A percentile compares a stretch with the other conserved stretches of the same genome.
These are phyloP conservation scores for Chouioia cunea DNA, from an alignment of 2,888 invertebrate genomes.

Conservation along the genomic window DNA sequence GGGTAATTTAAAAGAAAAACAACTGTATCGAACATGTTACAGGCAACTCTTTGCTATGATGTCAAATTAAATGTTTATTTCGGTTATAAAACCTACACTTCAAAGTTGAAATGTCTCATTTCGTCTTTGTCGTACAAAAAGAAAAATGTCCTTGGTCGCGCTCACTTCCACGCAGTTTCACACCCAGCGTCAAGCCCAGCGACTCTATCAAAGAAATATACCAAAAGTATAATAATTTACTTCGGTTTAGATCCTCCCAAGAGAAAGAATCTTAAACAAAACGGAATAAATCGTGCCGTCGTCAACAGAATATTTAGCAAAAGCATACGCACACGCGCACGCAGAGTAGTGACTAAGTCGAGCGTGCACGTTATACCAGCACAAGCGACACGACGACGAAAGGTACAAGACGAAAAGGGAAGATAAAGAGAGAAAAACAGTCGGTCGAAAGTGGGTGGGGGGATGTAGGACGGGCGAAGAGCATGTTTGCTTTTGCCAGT, in stretches of 20 bases:
- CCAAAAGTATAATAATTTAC: constrained; percentile 18
- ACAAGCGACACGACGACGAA: constrained; percentile 40
- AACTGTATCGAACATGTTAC: no score
- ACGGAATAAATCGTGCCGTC: neutral
- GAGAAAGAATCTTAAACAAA: constrained; percentile 13
- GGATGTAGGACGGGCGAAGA: constrained; percentile 41
- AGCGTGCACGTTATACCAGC: no score
- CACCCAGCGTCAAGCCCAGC: neutral
- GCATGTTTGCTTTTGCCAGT: constrained; percentile 56
- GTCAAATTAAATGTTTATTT: constrained; percentile 17
- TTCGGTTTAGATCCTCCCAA: neutral
- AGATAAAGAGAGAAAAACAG: constrained; percentile 25
- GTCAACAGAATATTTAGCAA: neutral
- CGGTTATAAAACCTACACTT: neutral
- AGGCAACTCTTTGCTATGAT: no score
- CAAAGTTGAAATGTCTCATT: neutral
- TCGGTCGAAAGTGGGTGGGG: constrained; percentile 5
- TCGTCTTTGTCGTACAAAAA: constrained; percentile 2
- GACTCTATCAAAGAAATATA: constrained; percentile 7
- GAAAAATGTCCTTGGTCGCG: neutral
- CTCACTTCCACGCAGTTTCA: neutral
- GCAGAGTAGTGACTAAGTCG: constrained; percentile 9
- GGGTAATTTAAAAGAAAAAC: no score
- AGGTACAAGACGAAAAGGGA: constrained; percentile 35
- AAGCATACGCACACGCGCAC: neutral